These are phyloP conservation scores for Yponomeuta evonymella DNA, from an alignment of 2,888 invertebrate species.

Conservation along the genomic window DNA sequence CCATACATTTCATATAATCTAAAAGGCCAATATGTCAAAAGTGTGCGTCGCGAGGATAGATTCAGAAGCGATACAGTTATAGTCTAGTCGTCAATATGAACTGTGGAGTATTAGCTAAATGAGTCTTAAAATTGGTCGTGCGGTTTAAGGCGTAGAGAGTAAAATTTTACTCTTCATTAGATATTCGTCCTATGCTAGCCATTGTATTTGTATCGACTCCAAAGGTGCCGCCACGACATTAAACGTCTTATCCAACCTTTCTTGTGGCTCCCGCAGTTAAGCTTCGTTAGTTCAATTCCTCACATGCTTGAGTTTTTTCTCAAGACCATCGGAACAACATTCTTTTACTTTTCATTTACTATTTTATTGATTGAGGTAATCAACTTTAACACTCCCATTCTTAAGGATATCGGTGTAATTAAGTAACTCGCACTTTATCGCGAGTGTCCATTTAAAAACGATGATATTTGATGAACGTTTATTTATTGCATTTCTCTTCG, in stretches of 20 bases:
- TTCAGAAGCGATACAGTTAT: too few species aligned
- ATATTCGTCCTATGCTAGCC: background rate
- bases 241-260: background rate
- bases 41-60: too few species aligned
- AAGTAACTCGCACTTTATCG: background rate
- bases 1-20: too few species aligned
- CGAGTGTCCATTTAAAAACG: background rate
- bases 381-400: background rate
- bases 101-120: too few species aligned
- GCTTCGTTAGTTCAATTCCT: conserved; percentile 10
- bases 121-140: too few species aligned
- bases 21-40: too few species aligned
- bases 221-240: conserved; percentile 9
- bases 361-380: background rate
- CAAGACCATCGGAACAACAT: background rate
- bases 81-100: too few species aligned
- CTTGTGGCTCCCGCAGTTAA: conserved; percentile 1
- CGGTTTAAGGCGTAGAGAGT: too few species aligned
- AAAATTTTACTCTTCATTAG: background rate
- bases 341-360: background rate
- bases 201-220: background rate
- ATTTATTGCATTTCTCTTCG: background rate
- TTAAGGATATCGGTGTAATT: background rate
- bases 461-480: background rate
- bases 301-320: conserved; percentile 1